Base-by-base conservation (phyloP, 2,113 vertebrate species). In the Tachycineta bicolor region DNA sequence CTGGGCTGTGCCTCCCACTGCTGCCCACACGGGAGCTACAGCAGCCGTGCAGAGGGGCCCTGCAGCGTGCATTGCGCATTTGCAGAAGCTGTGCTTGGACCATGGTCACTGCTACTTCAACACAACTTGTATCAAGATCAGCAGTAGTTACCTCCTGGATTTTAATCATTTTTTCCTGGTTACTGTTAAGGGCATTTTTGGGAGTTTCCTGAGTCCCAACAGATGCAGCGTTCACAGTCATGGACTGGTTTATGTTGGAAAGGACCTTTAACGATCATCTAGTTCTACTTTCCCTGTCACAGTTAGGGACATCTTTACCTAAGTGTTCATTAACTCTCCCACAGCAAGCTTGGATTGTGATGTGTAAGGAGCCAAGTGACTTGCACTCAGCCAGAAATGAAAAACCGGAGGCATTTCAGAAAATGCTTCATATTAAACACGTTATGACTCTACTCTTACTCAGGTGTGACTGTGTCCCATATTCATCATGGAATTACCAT, bases 51-150 rank as follows among this genome's bases (percentile, higher is more conserved):
- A 83, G 67, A 41, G 70, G 25, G 44, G 50, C 10, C 28, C 52
- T 22, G 20, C 37, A 19, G 24, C 0, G 4, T 3, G 12, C 17
- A 8, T 0, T 44, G 34, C 50, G 47, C 31, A 16, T 12, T 2
- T 49, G 56, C 7, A 25, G 53, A 44, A 85, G 70, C 31, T 62
- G 20, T 2, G 49, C 58, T 34, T 34, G 15, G 75, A 74, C 21
- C 7, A 8, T 0, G 2, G 33, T 29, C 69, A 31, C 75, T 52
- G 22, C 26, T 22, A 22, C 43, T 34, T 12, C 25, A n/a, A 31
- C 1, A 0, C 4, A 43, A 81, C 29, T 59, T 26, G 34, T 18
- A 52, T 24, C 15, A 25, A 46, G 41, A 79, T 3, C 18, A 60
- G n/a, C 56, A 44, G 44, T 22, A 34, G 9, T 16, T 34, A 63